Conservation (phyloP, 1,140 invertebrate species). For the Phortica variegata region DNA sequence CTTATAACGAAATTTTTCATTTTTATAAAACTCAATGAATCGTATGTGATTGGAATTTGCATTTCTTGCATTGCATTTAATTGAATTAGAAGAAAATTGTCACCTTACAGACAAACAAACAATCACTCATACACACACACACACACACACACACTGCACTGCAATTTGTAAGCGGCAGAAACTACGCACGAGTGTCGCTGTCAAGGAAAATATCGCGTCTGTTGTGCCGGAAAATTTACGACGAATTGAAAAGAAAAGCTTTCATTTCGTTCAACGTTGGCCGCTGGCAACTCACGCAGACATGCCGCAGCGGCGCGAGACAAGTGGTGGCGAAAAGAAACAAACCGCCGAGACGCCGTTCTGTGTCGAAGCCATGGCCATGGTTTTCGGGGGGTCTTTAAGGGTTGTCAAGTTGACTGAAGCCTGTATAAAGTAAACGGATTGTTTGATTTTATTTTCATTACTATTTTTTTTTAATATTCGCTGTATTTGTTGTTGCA, state of each 20-base stretch:
- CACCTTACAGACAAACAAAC: constrained; percentile 16
- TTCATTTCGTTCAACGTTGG: constrained; percentile 31
- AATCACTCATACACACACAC: no score
- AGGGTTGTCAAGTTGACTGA: constrained; percentile 16
- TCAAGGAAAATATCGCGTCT: constrained; percentile 44
- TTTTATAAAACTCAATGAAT: no score
- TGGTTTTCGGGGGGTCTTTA: constrained; percentile 19
- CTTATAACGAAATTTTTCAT: no score
- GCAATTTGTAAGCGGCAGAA: no score
- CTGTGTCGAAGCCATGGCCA: constrained; percentile 9
- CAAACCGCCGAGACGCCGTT: constrained; percentile 18
- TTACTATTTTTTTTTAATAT: no score
- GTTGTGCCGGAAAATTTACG: constrained; percentile 57
- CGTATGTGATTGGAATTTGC: no score
- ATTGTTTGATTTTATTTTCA: not conserved
- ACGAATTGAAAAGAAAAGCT: constrained; percentile 46
- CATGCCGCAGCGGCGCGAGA: not conserved
- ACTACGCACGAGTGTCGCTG: constrained; percentile 28
- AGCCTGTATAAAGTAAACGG: not conserved
- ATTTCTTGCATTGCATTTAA: no score
- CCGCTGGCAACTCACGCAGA: not conserved
- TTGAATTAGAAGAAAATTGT: no score
- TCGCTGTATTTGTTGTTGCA: no score
- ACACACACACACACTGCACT: not conserved
- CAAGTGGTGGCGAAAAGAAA: no score